phyloP scores from a whole-genome alignment of 2,797 vertebrate species.

The Coranthus polyacanthus region DNA sequence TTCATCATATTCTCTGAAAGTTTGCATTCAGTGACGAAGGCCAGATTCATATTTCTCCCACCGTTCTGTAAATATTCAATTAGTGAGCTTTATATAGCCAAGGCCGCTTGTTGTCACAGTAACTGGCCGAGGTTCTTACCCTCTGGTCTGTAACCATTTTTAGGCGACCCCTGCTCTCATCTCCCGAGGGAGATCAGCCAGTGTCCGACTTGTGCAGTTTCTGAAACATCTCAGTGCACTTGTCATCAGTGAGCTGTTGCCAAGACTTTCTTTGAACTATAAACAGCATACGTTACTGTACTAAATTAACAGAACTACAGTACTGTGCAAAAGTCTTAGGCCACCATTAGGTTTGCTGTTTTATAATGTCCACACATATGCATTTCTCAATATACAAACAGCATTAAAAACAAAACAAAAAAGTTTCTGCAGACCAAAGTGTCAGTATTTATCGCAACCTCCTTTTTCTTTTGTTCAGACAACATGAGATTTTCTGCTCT shows the following conservation, averaged over 20 bases:
- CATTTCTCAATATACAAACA: too few relatives aligned
- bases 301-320: too few relatives aligned
- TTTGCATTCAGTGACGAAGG: slow-evolving; percentile 72
- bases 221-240: slow-evolving; percentile 76
- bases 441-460: too few relatives aligned
- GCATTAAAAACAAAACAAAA: too few relatives aligned
- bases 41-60: slow-evolving; percentile 76
- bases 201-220: slow-evolving; percentile 71
- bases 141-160: slow-evolving; percentile 84
- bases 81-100: slow-evolving; percentile 85
- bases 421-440: too few relatives aligned
- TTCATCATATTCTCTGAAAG: slow-evolving; percentile 64
- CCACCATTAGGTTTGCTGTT: too few relatives aligned
- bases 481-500: too few relatives aligned
- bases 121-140: slow-evolving; percentile 80
- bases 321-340: too few relatives aligned
- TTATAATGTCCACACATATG: too few relatives aligned
- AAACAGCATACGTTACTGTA: background rate
- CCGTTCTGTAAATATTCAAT: slow-evolving; percentile 88
- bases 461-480: too few relatives aligned
- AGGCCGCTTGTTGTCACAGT: slow-evolving; percentile 82
- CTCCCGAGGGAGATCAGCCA: slow-evolving; percentile 81
- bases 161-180: slow-evolving; percentile 82
- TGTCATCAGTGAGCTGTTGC: slow-evolving; percentile 49
- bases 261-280: slow-evolving; percentile 25